phyloP scores from a whole-genome alignment of 2,113 vertebrate species.

The Solenodon paradoxus region DNA sequence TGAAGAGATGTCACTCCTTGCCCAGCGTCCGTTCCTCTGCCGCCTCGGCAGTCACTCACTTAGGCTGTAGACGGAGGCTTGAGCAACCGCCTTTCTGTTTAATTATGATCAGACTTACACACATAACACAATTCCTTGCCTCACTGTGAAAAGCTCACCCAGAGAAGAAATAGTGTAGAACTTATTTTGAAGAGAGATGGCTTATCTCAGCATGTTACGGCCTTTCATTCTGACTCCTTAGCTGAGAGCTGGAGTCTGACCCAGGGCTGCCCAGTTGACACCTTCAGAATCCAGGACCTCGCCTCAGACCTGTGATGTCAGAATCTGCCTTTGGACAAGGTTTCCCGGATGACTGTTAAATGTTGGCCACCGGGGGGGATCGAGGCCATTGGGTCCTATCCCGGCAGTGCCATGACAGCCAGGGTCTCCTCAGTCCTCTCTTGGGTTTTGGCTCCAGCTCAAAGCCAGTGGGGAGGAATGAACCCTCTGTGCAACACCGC shows the following conservation, averaged over 20 bases:
- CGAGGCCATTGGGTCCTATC: background rate
- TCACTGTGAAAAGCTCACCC: background rate
- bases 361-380: background rate
- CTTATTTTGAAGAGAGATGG: background rate
- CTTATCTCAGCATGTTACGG: background rate
- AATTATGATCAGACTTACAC: background rate
- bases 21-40: rapidly evolving
- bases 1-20: background rate
- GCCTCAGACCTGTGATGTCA: background rate
- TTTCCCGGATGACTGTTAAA: background rate
- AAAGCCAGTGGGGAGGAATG: background rate
- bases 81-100: background rate
- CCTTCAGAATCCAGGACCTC: background rate
- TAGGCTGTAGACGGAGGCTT: background rate
- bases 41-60: no score
- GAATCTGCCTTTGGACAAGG: background rate
- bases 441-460: background rate
- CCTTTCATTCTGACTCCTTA: background rate
- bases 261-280: no score
- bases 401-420: background rate
- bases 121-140: background rate
- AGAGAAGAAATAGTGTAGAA: background rate
- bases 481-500: background rate
- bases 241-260: background rate
- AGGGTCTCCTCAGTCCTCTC: background rate